Base-by-base conservation (phyloP, 2,113 vertebrate species). In the Microcebus murinus region DNA sequence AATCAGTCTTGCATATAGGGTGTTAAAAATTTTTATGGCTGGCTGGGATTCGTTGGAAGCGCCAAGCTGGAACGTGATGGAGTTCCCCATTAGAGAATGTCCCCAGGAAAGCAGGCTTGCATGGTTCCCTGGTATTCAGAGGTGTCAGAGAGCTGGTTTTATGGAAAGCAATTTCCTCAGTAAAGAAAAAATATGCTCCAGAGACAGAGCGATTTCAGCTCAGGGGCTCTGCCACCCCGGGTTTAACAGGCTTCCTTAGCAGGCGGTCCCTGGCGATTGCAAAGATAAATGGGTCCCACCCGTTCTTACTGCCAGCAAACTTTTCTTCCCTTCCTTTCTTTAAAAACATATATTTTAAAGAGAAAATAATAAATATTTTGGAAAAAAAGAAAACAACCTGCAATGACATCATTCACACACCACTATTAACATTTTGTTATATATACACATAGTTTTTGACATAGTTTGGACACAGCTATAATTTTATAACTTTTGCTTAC, bases 111-210 rank as follows among this genome's bases (percentile, higher is more conserved):
- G 95, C 9, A 20, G 91, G 94, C 86, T 88, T 81, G 95, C 97
- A 63, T 31, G 95, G 94, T 74, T 96, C n/a, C 96, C 97, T 95
- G 81, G 55, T 68, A 97, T 95, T 98, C 79, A 2, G 97, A 96
- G 89, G 94, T 98, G 97, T 98, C 98, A 97, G 97, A 93, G 97
- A 98, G 96, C 95, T 92, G 97, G 95, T 95, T 96, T 97, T 97
- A 96, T 95, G 91, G 20, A 81, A 71, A 97, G 84, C 74, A 95
- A 98, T 97, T 98, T 98, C 97, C 97, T 97, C 94, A 92, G 96
- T 95, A 97, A 97, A 98, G 88, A 96, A 97, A 96, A 98, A 97
- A 98, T 96, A 96, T 91, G 97, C 96, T 98, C 97, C 82, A 73
- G 98, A 97, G 97, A 94, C 71, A 20, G 79, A 88, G 67, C 6